phyloP scores from a whole-genome alignment of 2,797 vertebrate genomes.

The Schizopygopsis pylzovi region DNA sequence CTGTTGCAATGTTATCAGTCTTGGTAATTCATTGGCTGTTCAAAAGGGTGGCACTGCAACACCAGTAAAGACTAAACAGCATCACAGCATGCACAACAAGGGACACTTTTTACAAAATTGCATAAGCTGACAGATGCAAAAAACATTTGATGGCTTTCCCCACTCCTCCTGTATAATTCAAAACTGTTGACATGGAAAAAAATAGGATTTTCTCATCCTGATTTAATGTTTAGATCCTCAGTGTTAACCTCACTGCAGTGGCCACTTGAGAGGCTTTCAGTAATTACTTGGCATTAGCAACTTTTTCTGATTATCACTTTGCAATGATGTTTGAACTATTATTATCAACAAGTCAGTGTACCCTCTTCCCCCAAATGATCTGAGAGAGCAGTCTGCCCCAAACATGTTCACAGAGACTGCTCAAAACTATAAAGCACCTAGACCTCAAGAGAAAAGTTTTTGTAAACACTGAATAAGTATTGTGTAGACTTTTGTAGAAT shows the following conservation, averaged over 20 bases:
- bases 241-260: background rate
- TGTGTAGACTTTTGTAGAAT: background rate
- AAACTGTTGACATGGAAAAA: conserved; percentile 5
- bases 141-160: background rate
- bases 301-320: background rate
- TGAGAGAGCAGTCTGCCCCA: background rate
- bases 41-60: conserved; percentile 40
- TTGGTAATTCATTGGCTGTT: conserved; percentile 31
- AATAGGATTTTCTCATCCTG: background rate
- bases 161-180: background rate
- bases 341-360: background rate
- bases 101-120: background rate
- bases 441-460: background rate
- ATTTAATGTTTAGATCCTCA: background rate
- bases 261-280: background rate
- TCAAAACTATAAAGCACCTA: background rate
- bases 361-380: background rate
- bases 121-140: background rate
- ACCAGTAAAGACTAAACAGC: conserved; percentile 25
- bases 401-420: background rate
- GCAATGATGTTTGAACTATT: background rate
- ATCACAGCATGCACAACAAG: conserved; percentile 4
- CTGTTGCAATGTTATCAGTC: background rate
- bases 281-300: background rate
- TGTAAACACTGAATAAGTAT: background rate